Conservation (phyloP, 2,797 vertebrate genomes). For the Pelochelys cantorii region DNA sequence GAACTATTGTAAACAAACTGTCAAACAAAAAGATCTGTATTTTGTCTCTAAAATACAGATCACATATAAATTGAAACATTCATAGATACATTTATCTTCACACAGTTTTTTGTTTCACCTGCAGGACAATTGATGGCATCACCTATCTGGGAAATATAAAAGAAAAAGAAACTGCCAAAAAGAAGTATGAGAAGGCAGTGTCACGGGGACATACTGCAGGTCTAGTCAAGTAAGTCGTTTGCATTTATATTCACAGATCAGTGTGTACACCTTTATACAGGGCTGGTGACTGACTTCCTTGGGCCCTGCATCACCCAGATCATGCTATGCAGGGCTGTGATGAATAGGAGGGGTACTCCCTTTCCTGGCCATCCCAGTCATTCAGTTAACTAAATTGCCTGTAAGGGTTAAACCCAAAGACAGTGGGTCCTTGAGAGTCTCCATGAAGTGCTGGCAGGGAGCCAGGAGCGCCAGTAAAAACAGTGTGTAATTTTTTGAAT, state of each 20-base stretch:
- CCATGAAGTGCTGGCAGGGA: too few species aligned
- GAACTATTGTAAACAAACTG: background rate
- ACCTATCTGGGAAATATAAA: slow-evolving; percentile 88
- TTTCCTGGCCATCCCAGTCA: too few species aligned
- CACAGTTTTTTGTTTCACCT: slow-evolving; percentile 4
- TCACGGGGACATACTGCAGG: slow-evolving; percentile 89
- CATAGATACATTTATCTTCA: background rate
- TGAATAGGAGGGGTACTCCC: too few species aligned
- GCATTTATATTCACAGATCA: background rate
- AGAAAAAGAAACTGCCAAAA: slow-evolving; percentile 88
- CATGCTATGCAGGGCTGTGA: too few species aligned
- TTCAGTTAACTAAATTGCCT: too few species aligned
- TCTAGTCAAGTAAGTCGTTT: slow-evolving; percentile 86
- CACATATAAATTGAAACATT: background rate
- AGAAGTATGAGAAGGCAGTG: slow-evolving; percentile 90
- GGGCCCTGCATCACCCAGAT: too few species aligned
- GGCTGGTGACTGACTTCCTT: too few species aligned
- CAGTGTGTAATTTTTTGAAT: too few species aligned
- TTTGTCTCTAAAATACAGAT: background rate
- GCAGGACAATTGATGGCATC: slow-evolving; percentile 87
- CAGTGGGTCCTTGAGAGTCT: too few species aligned
- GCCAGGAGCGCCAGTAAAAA: too few species aligned
- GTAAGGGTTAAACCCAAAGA: too few species aligned
- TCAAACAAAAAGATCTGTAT: background rate
- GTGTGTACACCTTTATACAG: background rate